Percentiles rank a stretch among this genome's conserved stretches.
Conservation (phyloP, 2,113 vertebrate genomes). For the Syrmaticus mikado region DNA sequence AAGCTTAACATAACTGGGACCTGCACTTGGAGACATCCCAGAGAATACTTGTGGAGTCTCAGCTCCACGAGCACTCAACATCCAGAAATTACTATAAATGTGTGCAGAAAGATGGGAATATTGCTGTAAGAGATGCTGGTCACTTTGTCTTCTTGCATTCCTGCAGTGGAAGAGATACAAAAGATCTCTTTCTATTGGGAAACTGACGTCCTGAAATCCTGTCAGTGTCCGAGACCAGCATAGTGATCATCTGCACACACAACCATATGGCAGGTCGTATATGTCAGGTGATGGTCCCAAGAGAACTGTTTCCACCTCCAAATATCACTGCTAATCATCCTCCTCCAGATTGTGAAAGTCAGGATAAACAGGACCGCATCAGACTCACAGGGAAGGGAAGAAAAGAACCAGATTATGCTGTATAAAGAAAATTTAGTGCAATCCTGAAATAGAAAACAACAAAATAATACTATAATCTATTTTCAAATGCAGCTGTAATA, state of each 20-base stretch:
- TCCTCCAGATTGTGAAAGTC: not conserved
- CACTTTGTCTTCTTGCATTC: not conserved
- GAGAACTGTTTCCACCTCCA: constrained; percentile 21
- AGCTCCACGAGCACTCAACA: not conserved
- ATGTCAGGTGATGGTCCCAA: not conserved
- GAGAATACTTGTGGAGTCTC: accelerated
- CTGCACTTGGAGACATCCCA: not conserved
- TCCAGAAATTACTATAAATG: not conserved
- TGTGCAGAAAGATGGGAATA: not conserved
- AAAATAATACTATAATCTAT: not conserved
- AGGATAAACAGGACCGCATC: not conserved
- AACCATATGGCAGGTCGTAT: not conserved
- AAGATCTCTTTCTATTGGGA: not conserved
- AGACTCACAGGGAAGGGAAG: not conserved
- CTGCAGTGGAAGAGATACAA: not conserved
- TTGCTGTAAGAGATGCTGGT: not conserved
- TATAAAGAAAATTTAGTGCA: not conserved
- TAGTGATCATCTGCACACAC: not conserved
- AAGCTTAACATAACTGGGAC: not conserved
- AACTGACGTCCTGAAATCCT: not conserved
- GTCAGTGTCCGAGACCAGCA: not conserved
- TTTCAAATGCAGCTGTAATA: not conserved
- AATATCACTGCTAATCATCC: not conserved
- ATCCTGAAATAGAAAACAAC: not conserved
- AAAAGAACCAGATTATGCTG: not conserved